Evolutionary conservation across 2,888 invertebrate species (phyloP), one percentile per base, ranked within the genome.

Genomic region (Nomada lathburiana): DNA sequence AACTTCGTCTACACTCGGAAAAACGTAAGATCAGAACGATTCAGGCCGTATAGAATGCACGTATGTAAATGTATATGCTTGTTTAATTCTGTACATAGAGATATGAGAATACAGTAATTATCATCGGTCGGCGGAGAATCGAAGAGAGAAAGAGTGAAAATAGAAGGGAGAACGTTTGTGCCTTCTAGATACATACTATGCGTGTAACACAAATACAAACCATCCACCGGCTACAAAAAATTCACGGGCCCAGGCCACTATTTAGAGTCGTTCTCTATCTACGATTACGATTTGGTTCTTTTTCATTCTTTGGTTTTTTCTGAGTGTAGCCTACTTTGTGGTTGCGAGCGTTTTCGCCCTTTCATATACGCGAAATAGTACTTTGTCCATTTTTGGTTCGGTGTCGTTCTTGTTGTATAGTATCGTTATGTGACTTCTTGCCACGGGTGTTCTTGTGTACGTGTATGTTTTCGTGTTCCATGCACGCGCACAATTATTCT

Each of bases 311-410:
- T 50, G 9, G 18, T 42, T 59, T 82, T 83, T 83, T 83, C 83
- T 74, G 83, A 83, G 83, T 77, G 77, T 79, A 83, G 77, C 62
- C 77, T 80, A 83, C 60, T 29, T 29, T 47, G 42, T 63, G 42
- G 20, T n/a, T 53, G 79, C 63, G 71, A 71, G 78, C 79, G 75
- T 42, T 84, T 85, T 76, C 44, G 75, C 77, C 70, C 80, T 76
- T 77, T 83, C 80, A 76, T 76, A 80, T 62, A 80, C 79, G 80
- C 62, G 83, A 87, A 86, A 86, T 87, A 88, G 88, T 87, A 87
- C 88, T 88, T 87, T 87, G 87, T 87, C 88, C 87, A 87, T 82
- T 88, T 87, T 88, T 89, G 79, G 77, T 77, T 69, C 65, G 59
- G 79, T 83, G 67, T 82, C 75, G 80, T 80, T 81, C 63, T 77